These are phyloP conservation scores for Amphipyra berbera DNA, from an alignment of 2,888 invertebrate genomes.

Conservation along the genomic window DNA sequence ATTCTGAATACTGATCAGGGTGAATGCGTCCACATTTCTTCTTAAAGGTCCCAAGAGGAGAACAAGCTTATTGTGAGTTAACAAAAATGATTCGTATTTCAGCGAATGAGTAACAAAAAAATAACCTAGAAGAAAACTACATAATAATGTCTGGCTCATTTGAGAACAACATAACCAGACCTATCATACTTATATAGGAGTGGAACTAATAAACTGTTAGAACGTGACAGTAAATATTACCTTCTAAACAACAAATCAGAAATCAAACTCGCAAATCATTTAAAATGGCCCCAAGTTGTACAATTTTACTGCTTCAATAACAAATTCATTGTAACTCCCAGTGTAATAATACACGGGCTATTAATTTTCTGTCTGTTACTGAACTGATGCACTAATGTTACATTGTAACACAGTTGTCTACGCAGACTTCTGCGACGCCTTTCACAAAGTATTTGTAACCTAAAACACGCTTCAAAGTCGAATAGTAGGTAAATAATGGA, in stretches of 20 bases:
- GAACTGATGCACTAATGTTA: constrained; percentile 23
- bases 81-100: too few relatives aligned
- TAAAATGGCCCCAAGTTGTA: constrained; percentile 4
- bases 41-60: too few relatives aligned
- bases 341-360: constrained; percentile 24
- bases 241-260: constrained; percentile 3
- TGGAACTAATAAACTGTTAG: too few relatives aligned
- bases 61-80: too few relatives aligned
- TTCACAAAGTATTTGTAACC: constrained; percentile 28
- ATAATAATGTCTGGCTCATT: too few relatives aligned
- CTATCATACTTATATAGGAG: too few relatives aligned
- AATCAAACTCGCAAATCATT: constrained; percentile 11
- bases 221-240: too few relatives aligned
- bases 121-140: too few relatives aligned
- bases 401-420: constrained; percentile 30
- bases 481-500: constrained; percentile 10
- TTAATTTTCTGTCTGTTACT: constrained; percentile 22
- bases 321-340: constrained; percentile 16
- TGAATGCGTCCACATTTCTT: too few relatives aligned
- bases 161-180: too few relatives aligned
- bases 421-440: not conserved
- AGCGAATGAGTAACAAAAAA: too few relatives aligned
- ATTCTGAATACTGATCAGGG: too few relatives aligned
- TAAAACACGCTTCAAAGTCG: constrained; percentile 36
- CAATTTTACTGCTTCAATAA: constrained; percentile 6